Percentiles rank a stretch among this genome's conserved stretches.
Evolutionary conservation across 2,888 invertebrate species (phyloP).

Genomic region (Seira musarum): DNA sequence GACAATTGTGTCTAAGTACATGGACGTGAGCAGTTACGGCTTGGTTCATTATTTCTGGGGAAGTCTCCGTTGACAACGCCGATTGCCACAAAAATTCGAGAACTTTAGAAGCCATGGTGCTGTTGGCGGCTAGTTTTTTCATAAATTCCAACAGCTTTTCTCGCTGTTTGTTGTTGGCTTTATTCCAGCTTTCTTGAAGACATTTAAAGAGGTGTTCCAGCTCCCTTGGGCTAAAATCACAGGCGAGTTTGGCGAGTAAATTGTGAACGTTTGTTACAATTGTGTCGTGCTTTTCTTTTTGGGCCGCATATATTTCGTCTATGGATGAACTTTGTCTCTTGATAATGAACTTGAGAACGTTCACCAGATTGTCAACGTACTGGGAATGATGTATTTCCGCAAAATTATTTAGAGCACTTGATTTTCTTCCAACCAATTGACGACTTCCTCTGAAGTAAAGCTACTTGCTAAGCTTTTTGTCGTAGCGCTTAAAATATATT

Average conservation of each 20-base stretch:
- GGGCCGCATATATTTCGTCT: conserved; percentile 97
- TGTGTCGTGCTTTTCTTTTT: conserved; percentile 95
- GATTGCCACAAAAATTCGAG: conserved; percentile 96
- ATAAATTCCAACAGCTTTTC: conserved; percentile 96
- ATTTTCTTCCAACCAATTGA: conserved; percentile 97
- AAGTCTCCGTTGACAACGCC: conserved; percentile 96
- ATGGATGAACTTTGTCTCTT: conserved; percentile 93
- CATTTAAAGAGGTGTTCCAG: conserved; percentile 97
- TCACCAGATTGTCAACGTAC: conserved; percentile 97
- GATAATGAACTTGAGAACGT: conserved; percentile 96
- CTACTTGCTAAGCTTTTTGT: conserved; percentile 87
- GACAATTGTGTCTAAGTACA: conserved; percentile 97
- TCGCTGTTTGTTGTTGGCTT: conserved; percentile 95
- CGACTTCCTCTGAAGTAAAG: conserved; percentile 93
- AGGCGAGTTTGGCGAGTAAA: conserved; percentile 94
- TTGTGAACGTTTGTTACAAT: conserved; percentile 99
- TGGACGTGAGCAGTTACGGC: conserved; percentile 95
- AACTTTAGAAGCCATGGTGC: conserved; percentile 98
- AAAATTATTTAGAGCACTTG: conserved; percentile 95
- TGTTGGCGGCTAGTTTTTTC: conserved; percentile 95
- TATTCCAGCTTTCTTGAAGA: conserved; percentile 89
- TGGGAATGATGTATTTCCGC: conserved; percentile 97
- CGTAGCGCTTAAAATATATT: conserved; percentile 90
- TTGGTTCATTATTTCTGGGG: conserved; percentile 98
- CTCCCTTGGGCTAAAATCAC: conserved; percentile 98